Conservation (phyloP, 2,888 invertebrate species). For the Pegoplata infirma region DNA sequence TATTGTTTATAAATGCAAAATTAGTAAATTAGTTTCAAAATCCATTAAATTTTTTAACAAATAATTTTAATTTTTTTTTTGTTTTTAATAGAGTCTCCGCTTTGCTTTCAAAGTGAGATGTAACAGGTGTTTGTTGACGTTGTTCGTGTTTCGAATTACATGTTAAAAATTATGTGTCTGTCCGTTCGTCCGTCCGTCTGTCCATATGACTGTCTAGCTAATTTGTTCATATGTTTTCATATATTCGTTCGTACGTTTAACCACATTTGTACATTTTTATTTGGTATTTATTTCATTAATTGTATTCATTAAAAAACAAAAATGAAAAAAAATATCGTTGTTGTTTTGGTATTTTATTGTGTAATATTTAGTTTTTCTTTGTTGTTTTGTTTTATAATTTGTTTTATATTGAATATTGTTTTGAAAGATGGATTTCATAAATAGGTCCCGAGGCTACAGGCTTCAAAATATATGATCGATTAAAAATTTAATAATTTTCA, state of each 20-base stretch:
- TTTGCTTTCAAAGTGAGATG: constrained; percentile 18
- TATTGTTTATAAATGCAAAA: neutral
- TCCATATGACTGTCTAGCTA: neutral
- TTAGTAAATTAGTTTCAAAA: neutral
- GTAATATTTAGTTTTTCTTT: neutral
- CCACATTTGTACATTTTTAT: constrained; percentile 1
- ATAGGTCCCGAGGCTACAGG: too few relatives aligned
- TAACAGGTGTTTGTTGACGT: constrained; percentile 24
- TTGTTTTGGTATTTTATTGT: constrained; percentile 4
- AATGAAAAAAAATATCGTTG: too few relatives aligned
- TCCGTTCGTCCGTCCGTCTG: too few relatives aligned
- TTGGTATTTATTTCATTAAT: constrained; percentile 32
- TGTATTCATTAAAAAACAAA: constrained; percentile 12
- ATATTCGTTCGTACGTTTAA: neutral
- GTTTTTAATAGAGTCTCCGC: too few relatives aligned
- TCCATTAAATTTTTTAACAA: constrained; percentile 6
- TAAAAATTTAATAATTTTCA: too few relatives aligned
- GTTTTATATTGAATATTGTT: too few relatives aligned
- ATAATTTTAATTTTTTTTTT: neutral
- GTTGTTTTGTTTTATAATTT: neutral
- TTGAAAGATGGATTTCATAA: too few relatives aligned
- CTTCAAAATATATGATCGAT: too few relatives aligned
- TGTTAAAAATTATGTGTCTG: too few relatives aligned
- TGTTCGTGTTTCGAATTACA: constrained; percentile 5
- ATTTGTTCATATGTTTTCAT: constrained; percentile 14